Evolutionary conservation across 2,888 invertebrate species (phyloP), one percentile per base, ranked within the genome.

Genomic region (Augiades crinisus): DNA sequence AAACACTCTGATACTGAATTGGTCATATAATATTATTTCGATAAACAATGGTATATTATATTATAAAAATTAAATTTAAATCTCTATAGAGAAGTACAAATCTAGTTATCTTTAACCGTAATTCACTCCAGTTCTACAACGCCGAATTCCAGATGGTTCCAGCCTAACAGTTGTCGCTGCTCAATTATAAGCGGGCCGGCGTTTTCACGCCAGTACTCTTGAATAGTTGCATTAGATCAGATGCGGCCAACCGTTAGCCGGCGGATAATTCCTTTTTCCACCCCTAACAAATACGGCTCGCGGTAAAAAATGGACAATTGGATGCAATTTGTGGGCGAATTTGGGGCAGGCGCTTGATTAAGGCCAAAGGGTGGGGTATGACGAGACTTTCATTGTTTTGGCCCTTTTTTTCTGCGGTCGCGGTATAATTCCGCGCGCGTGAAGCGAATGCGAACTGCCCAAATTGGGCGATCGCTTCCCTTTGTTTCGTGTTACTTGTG

Each of bases 251-350:
- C 69, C 74, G 68, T 67, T 61, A 12, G 65, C 60, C 60, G 65
- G 46, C 61, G 68, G 77, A 78, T 75, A 78, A 78, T 79, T 76
- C 73, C 69, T 74, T 75, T 66, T 72, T 68, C 68, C 78, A 75
- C 81, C 85, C 83, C 76, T 74, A 68, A 60, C 62, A 74, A 72
- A 77, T 73, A 72, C 68, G 70, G 66, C 72, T 75, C 67, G 75
- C 65, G 80, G 80, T 87, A 89, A 89, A 89, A 88, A 89, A 78
- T 87, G 88, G 88, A 89, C 89, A 88, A 88, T 88, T 87, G 86
- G 78, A 79, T 82, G 86, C 88, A 88, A 89, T 89, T 88, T 89
- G 88, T 79, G 87, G 87, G 78, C 76, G 79, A 87, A 85, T 83
- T 83, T 81, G 65, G 86, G 84, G 79, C 84, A 81, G 72, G 65